Percentiles rank a stretch among this genome's conserved stretches.
Evolutionary conservation across 2,113 vertebrate genomes (phyloP).

Genomic region (Sylvietta virens): DNA sequence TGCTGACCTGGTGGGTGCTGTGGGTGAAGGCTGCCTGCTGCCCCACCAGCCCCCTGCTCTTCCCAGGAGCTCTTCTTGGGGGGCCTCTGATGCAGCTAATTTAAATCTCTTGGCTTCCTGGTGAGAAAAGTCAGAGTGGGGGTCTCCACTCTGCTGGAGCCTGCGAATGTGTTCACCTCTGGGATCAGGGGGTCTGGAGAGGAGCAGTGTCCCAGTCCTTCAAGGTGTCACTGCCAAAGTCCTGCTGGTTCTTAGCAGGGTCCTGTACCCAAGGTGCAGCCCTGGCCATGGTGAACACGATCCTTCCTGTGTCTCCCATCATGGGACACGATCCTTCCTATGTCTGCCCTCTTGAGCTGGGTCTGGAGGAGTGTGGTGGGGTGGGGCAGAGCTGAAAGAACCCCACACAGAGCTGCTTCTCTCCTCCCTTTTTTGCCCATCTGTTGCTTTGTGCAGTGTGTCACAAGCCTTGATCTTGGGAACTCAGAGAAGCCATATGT

Average conservation of each 20-base stretch:
- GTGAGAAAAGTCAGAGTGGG: not conserved
- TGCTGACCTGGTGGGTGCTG: not conserved
- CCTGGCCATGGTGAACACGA: not conserved
- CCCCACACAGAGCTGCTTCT: not conserved
- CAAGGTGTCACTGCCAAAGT: not conserved
- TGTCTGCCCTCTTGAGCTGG: fast-evolving
- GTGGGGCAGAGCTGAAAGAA: not conserved
- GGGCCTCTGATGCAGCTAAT: not conserved
- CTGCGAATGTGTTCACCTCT: not conserved
- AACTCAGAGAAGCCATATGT: not conserved
- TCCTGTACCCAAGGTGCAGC: not conserved
- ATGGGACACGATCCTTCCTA: too few species aligned
- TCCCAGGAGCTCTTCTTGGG: not conserved
- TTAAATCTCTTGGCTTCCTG: not conserved
- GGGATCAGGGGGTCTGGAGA: not conserved
- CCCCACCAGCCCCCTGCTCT: not conserved
- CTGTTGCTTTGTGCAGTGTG: not conserved
- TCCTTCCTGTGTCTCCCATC: not conserved
- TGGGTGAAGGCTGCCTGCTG: not conserved
- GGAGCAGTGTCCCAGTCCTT: not conserved
- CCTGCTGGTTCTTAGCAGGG: not conserved
- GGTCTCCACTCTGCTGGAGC: not conserved
- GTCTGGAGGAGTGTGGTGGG: not conserved
- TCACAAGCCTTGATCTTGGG: not conserved
- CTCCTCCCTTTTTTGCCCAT: not conserved